Base-by-base conservation (phyloP, 2,888 invertebrate species). In the Caenorhabditis sp. region DNA sequence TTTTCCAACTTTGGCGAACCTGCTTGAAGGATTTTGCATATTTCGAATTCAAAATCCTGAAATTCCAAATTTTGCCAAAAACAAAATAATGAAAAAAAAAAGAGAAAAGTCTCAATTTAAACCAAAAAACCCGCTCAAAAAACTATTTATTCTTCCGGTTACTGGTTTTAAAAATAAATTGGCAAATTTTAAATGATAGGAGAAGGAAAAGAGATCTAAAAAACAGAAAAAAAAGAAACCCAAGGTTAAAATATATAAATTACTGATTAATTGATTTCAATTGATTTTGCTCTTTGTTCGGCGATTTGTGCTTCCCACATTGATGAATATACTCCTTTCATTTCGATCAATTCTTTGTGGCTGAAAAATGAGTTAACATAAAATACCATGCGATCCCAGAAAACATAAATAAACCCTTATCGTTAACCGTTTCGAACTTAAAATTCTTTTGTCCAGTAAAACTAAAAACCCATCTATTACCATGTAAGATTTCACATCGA, bases 281-380 rank as follows among this genome's bases (percentile, higher is more conserved):
- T 60, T n/a, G 73, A 73, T 59, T 69, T 66, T 12, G 65, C 73
- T 21, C 70, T 50, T 64, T 70, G 69, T 56, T 78, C 78, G 5
- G 80, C 76, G 57, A 78, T 79, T 65, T 85, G 85, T n/a, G 80
- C 70, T 38, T 67, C 67, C 97, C 97, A 97, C 96, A 97, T 97
- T 27, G 92, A 91, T 0, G 93, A 92, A 89, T 97, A 97, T 60
- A 93, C 89, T 3, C 94, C 94, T 74, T 91, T 92, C 83, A 90
- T 90, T 1, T 90, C 90, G 58, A 93, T 88, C 4, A 94, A 90
- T 59, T 92, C 91, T 73, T 92, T 92, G 88, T 94, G 94, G 61
- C 93, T 93, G 89, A 52, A 90, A 78, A 14, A 53, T 7, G 23
- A 7, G 14, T n/a, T 53, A 7, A 7, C 20, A 23, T 1, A 53